Conservation (phyloP, 2,888 invertebrate genomes). For the Acanthosepion lycidas region DNA sequence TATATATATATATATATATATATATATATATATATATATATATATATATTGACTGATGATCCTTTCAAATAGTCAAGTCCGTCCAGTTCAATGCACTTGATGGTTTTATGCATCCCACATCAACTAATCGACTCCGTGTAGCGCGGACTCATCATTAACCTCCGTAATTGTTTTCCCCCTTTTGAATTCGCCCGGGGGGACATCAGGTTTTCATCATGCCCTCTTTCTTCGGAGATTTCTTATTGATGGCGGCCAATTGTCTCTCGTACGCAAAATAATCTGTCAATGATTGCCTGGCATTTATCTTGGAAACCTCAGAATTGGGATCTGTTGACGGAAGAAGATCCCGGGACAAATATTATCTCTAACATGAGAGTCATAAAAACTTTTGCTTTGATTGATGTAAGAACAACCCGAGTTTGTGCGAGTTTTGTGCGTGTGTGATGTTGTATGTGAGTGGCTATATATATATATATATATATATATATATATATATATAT, state of each 20-base stretch:
- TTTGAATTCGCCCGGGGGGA: background rate
- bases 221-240: background rate
- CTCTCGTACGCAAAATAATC: background rate
- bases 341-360: background rate
- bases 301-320: background rate
- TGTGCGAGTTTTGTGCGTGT: background rate
- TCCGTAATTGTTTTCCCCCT: background rate
- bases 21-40: no score
- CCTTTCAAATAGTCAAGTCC: background rate
- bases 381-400: background rate
- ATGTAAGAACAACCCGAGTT: background rate
- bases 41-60: background rate
- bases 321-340: background rate
- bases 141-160: background rate
- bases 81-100: background rate
- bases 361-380: background rate
- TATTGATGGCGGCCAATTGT: background rate
- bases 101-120: background rate
- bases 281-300: background rate
- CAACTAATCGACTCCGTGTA: background rate
- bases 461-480: no score
- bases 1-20: conserved; percentile 18
- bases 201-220: background rate
- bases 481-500: no score
- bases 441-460: no score